phyloP scores from a whole-genome alignment of 2,113 vertebrate genomes.

The Erythrolamprus reginae region DNA sequence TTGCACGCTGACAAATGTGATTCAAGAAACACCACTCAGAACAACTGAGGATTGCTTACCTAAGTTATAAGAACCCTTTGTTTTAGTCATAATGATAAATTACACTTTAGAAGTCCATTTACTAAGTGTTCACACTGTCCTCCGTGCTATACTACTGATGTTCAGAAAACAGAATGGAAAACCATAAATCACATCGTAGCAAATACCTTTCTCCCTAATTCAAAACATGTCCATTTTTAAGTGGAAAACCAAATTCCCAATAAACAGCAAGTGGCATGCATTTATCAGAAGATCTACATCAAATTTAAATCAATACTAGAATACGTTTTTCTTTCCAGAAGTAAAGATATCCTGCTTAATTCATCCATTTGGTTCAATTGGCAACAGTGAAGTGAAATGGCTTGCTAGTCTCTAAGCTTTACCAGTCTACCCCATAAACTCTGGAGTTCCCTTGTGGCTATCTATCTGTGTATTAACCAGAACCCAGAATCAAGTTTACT shows the following conservation, averaged over 20 bases:
- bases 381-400: neutral
- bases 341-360: neutral
- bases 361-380: neutral
- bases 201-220: conserved; percentile 44
- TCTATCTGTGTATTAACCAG: neutral
- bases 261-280: conserved; percentile 39
- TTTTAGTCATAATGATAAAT: conserved; percentile 56
- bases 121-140: conserved; percentile 47
- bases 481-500: neutral
- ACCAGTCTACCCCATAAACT: neutral
- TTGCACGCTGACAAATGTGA: neutral
- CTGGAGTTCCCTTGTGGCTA: neutral
- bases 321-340: conserved; percentile 6
- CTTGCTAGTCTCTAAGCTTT: neutral
- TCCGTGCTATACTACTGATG: conserved; percentile 50
- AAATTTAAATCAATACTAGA: conserved; percentile 45
- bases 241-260: conserved; percentile 17
- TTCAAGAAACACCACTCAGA: conserved; percentile 41
- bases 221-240: conserved; percentile 14
- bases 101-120: conserved; percentile 43
- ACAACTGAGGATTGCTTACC: conserved; percentile 38
- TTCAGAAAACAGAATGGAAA: conserved; percentile 56
- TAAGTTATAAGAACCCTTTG: conserved; percentile 43
- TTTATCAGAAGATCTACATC: conserved; percentile 43
- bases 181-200: conserved; percentile 60